Percentiles rank a stretch among this genome's conserved stretches.
Conservation (phyloP, 2,888 invertebrate species). For the Drosophila anomalata region DNA sequence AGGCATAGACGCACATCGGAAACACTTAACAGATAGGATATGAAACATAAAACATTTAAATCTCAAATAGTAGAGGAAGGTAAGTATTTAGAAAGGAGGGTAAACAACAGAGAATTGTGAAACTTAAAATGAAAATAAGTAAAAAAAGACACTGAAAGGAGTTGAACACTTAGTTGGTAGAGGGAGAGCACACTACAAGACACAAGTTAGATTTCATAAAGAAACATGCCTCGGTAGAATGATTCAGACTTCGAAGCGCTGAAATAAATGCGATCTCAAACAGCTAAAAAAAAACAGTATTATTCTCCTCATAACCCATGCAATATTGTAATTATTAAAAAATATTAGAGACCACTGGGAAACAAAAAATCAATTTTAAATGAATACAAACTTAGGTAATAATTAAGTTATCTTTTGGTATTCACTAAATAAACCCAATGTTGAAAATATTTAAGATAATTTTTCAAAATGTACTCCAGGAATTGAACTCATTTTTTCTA, state of each 20-base stretch:
- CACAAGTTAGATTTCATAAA: conserved; percentile 49
- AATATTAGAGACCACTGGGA: neutral
- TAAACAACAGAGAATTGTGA: conserved; percentile 35
- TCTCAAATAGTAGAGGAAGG: conserved; percentile 23
- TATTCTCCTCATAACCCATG: conserved; percentile 25
- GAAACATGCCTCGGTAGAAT: conserved; percentile 21
- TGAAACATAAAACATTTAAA: conserved; percentile 49
- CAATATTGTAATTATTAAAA: neutral
- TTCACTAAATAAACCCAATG: neutral
- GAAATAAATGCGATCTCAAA: conserved; percentile 6
- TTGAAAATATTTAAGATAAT: too few species aligned
- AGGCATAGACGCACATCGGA: conserved; percentile 62
- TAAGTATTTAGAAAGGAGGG: conserved; percentile 31
- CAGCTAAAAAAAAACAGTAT: conserved; percentile 4
- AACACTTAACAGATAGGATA: conserved; percentile 59
- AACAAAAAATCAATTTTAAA: neutral
- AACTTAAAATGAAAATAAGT: conserved; percentile 35
- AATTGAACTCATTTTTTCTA: too few species aligned
- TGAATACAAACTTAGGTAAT: neutral
- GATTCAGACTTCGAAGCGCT: conserved; percentile 8
- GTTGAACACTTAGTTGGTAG: conserved; percentile 26
- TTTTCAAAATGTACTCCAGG: too few species aligned
- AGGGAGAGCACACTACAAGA: conserved; percentile 49
- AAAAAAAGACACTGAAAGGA: conserved; percentile 21
- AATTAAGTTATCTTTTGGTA: too few species aligned